Conservation (phyloP, 2,113 vertebrate species). For the Carassius carassius region DNA sequence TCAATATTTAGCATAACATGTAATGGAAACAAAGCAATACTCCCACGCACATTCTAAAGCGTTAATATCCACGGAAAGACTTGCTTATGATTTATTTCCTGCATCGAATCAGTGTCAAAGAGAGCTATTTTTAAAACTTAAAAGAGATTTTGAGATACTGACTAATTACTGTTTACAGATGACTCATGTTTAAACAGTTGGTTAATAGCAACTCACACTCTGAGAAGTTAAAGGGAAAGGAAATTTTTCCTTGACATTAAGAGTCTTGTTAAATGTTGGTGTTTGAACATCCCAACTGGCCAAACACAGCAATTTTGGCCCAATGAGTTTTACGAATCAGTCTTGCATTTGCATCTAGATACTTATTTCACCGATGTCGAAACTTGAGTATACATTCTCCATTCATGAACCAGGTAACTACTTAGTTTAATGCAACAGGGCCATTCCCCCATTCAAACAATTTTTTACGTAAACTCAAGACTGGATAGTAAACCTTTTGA, state of each 20-base stretch:
- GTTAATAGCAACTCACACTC: background rate
- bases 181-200: background rate
- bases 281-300: too few relatives aligned
- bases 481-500: conserved; percentile 15
- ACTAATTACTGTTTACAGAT: background rate
- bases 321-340: background rate
- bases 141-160: background rate
- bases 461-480: background rate
- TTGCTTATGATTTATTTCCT: conserved; percentile 17
- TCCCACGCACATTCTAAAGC: background rate
- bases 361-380: background rate
- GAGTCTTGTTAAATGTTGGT: too few relatives aligned
- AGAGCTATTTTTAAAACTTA: background rate
- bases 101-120: conserved; percentile 14
- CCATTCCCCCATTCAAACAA: too few relatives aligned
- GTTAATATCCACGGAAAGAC: too few relatives aligned
- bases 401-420: too few relatives aligned
- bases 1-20: too few relatives aligned
- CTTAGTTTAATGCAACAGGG: too few relatives aligned
- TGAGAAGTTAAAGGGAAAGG: background rate
- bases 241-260: background rate
- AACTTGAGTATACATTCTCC: background rate
- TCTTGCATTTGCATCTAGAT: background rate
- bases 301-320: background rate
- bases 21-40: too few relatives aligned